A percentile compares a stretch with the other conserved stretches of the same genome.
Evolutionary conservation across 2,888 invertebrate genomes (phyloP).

Genomic region (Drosophila helvetica): DNA sequence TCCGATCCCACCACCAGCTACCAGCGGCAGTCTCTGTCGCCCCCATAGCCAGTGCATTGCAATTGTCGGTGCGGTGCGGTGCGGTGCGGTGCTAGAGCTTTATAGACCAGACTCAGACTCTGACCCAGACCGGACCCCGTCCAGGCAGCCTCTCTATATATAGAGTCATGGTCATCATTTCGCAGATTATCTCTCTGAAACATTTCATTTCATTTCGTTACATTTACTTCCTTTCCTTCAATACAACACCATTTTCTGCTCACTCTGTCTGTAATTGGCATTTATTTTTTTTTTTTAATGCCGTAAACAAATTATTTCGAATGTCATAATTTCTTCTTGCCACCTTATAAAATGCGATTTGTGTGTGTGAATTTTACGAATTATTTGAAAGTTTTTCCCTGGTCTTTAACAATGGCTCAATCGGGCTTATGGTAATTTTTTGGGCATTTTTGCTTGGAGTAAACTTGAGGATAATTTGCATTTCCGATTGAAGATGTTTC

Average conservation of each 20-base stretch:
- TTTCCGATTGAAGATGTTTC: constrained; percentile 26
- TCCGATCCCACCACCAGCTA: not conserved
- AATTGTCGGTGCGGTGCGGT: constrained; percentile 31
- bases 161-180: constrained; percentile 71
- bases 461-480: constrained; percentile 11
- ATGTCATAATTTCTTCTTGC: constrained; percentile 64
- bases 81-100: constrained; percentile 21
- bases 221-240: constrained; percentile 59
- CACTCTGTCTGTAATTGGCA: constrained; percentile 1
- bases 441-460: not conserved
- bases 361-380: constrained; percentile 46
- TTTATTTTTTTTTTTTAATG: constrained; percentile 49
- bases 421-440: constrained; percentile 24
- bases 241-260: constrained; percentile 20
- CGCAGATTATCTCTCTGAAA: constrained; percentile 64
- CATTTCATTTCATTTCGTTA: constrained; percentile 58
- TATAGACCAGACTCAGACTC: constrained; percentile 25
- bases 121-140: constrained; percentile 20
- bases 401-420: constrained; percentile 31
- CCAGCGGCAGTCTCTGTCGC: too few species aligned
- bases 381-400: constrained; percentile 58
- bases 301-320: constrained; percentile 69
- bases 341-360: constrained; percentile 20
- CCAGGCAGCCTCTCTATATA: constrained; percentile 39
- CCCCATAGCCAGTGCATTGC: constrained; percentile 31